Evolutionary conservation across 2,888 invertebrate genomes (phyloP).

Genomic region (Phyllotreta cruciferae): DNA sequence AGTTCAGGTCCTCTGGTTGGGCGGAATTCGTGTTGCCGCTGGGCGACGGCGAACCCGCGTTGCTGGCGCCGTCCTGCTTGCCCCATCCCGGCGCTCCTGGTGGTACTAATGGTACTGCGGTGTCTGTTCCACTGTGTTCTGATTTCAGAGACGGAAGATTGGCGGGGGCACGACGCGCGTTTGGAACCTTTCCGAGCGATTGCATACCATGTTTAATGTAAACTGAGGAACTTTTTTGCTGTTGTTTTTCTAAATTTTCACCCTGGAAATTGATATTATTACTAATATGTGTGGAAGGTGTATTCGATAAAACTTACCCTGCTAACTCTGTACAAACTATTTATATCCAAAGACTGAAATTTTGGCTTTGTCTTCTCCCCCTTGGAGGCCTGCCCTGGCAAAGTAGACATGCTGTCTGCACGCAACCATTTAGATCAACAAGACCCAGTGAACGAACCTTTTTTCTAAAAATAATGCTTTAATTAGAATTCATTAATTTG

Average conservation of each 20-base stretch:
- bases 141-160: constrained; percentile 99
- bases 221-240: constrained; percentile 86
- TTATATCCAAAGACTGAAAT: constrained; percentile 97
- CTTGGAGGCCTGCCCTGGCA: constrained; percentile 86
- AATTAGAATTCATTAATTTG: too few species aligned
- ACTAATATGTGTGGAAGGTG: not conserved
- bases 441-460: constrained; percentile 80
- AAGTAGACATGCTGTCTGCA: constrained; percentile 96
- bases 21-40: constrained; percentile 41
- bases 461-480: constrained; percentile 60
- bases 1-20: constrained; percentile 41
- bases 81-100: constrained; percentile 84
- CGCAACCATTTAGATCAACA: constrained; percentile 86
- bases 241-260: constrained; percentile 86
- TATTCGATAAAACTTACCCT: constrained; percentile 69
- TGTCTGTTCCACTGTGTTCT: constrained; percentile 83
- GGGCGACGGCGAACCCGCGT: constrained; percentile 49
- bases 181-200: constrained; percentile 98
- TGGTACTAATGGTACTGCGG: constrained; percentile 79
- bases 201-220: constrained; percentile 99
- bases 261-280: constrained; percentile 64
- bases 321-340: constrained; percentile 91
- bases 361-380: constrained; percentile 93
- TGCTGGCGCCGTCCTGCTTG: constrained; percentile 61
- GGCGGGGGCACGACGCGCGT: constrained; percentile 97